Percentiles rank a stretch among this genome's conserved stretches.
Conservation (phyloP, 2,797 vertebrate species). For the Arrhamphus sclerolepis region DNA sequence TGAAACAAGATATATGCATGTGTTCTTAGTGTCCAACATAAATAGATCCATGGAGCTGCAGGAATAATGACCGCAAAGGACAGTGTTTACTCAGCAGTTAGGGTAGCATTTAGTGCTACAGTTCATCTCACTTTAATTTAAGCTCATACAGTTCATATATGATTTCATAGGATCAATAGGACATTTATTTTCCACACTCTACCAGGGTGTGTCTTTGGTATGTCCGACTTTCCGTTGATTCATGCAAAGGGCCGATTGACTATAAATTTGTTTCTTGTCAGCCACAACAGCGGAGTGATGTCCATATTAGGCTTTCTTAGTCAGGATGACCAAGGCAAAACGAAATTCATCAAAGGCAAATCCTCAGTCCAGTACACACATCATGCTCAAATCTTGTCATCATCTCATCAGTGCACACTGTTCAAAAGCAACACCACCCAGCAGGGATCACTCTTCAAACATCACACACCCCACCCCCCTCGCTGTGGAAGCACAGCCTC, state of each 20-base stretch:
- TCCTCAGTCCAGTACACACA: constrained; percentile 33
- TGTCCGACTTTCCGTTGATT: constrained; percentile 28
- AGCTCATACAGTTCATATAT: constrained; percentile 16
- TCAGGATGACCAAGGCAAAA: constrained; percentile 27
- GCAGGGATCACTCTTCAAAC: constrained; percentile 58
- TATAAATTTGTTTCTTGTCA: constrained; percentile 4
- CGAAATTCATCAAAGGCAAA: constrained; percentile 47
- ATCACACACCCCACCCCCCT: constrained; percentile 28
- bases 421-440: constrained; percentile 56
- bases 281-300: constrained; percentile 35
- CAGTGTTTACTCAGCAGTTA: constrained; percentile 66
- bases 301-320: constrained; percentile 54
- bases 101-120: constrained; percentile 38
- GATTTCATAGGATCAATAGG: no score
- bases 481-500: constrained; percentile 34
- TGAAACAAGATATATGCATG: constrained; percentile 65
- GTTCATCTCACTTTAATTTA: constrained; percentile 39
- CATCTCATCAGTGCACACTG: constrained; percentile 48
- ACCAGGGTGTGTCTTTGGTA: constrained; percentile 19
- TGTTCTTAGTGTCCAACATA: constrained; percentile 66
- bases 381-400: constrained; percentile 48
- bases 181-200: constrained; percentile 11
- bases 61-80: constrained; percentile 57
- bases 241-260: constrained; percentile 24
- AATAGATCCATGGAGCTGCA: constrained; percentile 67